Base-by-base conservation (phyloP, 1,140 invertebrate species). In the Drosophila lacertosa region DNA sequence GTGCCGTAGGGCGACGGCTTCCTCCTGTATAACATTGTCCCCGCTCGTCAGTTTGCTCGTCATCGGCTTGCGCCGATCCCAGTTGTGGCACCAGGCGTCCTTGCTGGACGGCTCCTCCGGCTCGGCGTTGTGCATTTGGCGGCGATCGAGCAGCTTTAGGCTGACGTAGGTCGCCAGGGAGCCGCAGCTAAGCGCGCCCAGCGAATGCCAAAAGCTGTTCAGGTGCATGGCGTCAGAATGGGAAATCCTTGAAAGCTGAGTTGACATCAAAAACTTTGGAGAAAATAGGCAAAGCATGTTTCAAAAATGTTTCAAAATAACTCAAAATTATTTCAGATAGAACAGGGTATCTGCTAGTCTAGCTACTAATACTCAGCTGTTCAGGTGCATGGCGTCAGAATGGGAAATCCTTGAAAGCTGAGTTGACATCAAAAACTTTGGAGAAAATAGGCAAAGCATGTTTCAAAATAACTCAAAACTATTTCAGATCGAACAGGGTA, bases 71-170 rank as follows among this genome's bases (percentile, higher is more conserved):
- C 0, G 95, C 92, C 59, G 95, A 91, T 98, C 97, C 97, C 97
- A 98, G 90, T 97, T 97, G 37, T 93, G 93, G 72, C 96, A 94
- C 97, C 97, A 98, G 83, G 94, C 94, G 0, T 93, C 92, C 9
- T 44, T 40, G n/a, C 24, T 5, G 29, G 1, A 5, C 32, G 2
- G 0, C n/a, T 10, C 39, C 16, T 37, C 26, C 32, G n/a, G 6
- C 5, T 26, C 35, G 1, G 16, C 15, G 2, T 18, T 33, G 10
- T 9, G 22, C 0, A 29, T 20, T 5, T 42, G 13, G 0, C 33
- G 65, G 9, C 37, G 59, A 24, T 78, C 57, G 4, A 82, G 20
- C 24, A 82, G 20, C 9, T 47, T 64, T 2, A 78, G 13, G 45
- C 59, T 51, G 5, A 71, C 33, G 37, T 66, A 78, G 10, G 82